Evolutionary conservation across 2,797 vertebrate genomes (phyloP).

Genomic region (Sebastes glaucus): DNA sequence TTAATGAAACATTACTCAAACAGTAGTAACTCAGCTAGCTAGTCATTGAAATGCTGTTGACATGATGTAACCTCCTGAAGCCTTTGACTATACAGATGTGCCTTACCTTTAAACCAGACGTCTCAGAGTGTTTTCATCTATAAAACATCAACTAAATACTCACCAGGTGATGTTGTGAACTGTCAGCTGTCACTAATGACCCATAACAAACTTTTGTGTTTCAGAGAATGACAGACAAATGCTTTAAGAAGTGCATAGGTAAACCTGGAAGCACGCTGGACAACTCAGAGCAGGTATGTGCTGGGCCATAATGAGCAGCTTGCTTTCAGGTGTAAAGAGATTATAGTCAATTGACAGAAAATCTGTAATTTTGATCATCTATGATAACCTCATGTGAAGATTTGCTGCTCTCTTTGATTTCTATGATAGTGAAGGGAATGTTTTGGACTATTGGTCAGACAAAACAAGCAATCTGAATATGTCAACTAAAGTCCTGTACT

Average conservation of each 20-base stretch:
- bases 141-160: not conserved
- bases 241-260: slow-evolving; percentile 95
- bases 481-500: not conserved
- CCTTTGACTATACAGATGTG: not conserved
- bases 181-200: too few species aligned
- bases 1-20: too few species aligned
- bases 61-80: not conserved
- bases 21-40: not conserved
- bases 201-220: slow-evolving; percentile 27
- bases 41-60: not conserved
- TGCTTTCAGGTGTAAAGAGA: not conserved
- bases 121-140: too few species aligned
- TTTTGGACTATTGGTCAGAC: not conserved
- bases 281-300: slow-evolving; percentile 94
- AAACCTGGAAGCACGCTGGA: slow-evolving; percentile 94
- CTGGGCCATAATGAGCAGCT: too few species aligned
- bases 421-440: not conserved
- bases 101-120: too few species aligned
- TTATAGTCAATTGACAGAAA: not conserved
- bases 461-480: not conserved
- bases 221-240: slow-evolving; percentile 98
- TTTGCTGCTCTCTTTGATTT: not conserved
- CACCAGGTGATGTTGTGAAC: fast-evolving
- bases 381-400: not conserved
- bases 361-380: not conserved